These are phyloP conservation scores for Mormyrus proboscirostris DNA, from an alignment of 2,797 vertebrate species.

Conservation along the genomic window DNA sequence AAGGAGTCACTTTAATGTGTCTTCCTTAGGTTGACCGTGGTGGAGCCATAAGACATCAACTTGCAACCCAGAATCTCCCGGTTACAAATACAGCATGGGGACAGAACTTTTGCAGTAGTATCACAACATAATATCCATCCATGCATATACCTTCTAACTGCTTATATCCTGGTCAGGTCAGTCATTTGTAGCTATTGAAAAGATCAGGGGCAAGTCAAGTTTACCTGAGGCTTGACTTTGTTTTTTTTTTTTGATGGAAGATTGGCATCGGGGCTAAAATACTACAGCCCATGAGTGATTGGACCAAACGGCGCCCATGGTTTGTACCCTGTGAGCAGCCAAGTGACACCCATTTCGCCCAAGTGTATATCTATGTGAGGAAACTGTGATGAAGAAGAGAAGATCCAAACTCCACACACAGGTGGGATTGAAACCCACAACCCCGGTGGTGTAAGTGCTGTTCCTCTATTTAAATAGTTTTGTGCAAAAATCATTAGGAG, in stretches of 20 bases:
- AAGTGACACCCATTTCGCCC: background rate
- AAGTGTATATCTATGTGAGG: background rate
- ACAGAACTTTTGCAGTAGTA: background rate
- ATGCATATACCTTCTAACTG: background rate
- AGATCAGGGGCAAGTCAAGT: background rate
- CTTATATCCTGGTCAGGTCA: background rate
- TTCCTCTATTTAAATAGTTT: background rate
- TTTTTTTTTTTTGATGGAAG: background rate
- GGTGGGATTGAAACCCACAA: background rate
- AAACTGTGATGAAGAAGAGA: background rate
- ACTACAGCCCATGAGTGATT: background rate
- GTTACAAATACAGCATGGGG: background rate
- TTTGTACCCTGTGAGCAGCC: background rate
- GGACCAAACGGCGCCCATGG: too few relatives aligned
- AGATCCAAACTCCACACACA: background rate
- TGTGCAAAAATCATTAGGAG: background rate
- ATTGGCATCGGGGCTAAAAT: background rate
- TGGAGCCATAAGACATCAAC: background rate
- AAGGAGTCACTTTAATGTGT: background rate
- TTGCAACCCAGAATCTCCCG: background rate
- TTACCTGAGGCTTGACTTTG: background rate
- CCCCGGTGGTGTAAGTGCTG: background rate
- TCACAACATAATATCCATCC: background rate
- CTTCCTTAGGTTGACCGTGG: background rate
- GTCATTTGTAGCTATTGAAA: background rate